phyloP scores from a whole-genome alignment of 2,797 vertebrate genomes.

The Allochrocebus solatus region DNA sequence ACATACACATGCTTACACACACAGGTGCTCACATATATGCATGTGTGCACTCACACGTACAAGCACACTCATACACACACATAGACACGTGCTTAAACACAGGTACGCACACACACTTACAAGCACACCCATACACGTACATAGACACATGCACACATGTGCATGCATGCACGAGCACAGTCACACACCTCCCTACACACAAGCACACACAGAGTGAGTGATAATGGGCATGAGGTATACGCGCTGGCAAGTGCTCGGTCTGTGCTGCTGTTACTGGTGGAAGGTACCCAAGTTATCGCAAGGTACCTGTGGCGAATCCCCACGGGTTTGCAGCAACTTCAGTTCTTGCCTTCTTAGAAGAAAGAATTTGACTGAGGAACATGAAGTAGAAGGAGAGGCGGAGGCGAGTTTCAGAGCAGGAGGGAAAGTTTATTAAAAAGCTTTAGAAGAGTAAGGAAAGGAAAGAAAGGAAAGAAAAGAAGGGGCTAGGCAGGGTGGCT shows the following conservation, averaged over 20 bases:
- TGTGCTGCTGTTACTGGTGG: not conserved
- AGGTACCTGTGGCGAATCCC: not conserved
- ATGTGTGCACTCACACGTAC: not conserved
- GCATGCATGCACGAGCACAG: too few species aligned
- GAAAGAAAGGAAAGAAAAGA: not conserved
- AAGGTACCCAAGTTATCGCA: not conserved
- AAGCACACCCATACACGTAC: too few species aligned
- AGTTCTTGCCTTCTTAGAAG: not conserved
- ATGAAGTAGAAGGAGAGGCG: not conserved
- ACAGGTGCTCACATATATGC: fast-evolving
- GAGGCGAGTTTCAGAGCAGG: not conserved
- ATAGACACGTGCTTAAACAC: too few species aligned
- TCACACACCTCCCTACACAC: too few species aligned
- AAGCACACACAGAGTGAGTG: not conserved
- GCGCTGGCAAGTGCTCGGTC: not conserved
- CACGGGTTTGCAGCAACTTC: not conserved
- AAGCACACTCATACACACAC: not conserved
- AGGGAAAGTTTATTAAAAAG: not conserved
- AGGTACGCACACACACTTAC: not conserved
- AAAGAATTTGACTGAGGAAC: not conserved
- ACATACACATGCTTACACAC: too few species aligned
- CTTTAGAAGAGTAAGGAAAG: not conserved
- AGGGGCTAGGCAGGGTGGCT: not conserved
- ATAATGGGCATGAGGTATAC: fast-evolving
- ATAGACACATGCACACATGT: not conserved